A percentile compares a stretch with the other conserved stretches of the same genome.
phyloP scores from a whole-genome alignment of 2,888 invertebrate species.

The Myopa testacea region DNA sequence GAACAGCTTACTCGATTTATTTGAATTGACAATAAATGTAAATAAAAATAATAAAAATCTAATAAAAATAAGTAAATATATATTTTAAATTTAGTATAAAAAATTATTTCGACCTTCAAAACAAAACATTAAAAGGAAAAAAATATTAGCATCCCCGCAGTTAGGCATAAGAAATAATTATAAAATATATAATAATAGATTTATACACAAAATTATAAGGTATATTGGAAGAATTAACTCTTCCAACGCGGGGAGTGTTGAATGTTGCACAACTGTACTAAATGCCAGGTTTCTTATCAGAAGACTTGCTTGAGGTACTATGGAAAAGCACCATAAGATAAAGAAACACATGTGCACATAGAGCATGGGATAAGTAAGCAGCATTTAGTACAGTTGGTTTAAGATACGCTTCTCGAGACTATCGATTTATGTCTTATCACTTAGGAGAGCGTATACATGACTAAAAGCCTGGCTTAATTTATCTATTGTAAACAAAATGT shows the following conservation, averaged over 20 bases:
- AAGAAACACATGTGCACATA: no score
- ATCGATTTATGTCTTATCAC: no score
- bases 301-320: background rate
- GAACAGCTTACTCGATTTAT: background rate
- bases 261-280: background rate
- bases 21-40: background rate
- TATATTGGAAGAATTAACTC: background rate
- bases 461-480: no score
- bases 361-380: no score
- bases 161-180: background rate
- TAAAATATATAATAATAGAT: background rate
- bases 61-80: slow-evolving; percentile 3
- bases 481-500: no score
- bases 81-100: background rate
- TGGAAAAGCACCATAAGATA: background rate
- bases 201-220: background rate
- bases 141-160: background rate
- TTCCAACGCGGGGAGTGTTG: slow-evolving; percentile 17
- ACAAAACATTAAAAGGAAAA: background rate
- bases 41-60: no score
- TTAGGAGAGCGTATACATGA: no score
- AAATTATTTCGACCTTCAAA: background rate
- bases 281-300: background rate
- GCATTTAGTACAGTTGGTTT: no score
- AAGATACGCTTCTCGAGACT: no score